Evolutionary conservation across 2,113 vertebrate genomes (phyloP), one percentile per base, ranked within the genome.

Genomic region (Agapornis roseicollis): DNA sequence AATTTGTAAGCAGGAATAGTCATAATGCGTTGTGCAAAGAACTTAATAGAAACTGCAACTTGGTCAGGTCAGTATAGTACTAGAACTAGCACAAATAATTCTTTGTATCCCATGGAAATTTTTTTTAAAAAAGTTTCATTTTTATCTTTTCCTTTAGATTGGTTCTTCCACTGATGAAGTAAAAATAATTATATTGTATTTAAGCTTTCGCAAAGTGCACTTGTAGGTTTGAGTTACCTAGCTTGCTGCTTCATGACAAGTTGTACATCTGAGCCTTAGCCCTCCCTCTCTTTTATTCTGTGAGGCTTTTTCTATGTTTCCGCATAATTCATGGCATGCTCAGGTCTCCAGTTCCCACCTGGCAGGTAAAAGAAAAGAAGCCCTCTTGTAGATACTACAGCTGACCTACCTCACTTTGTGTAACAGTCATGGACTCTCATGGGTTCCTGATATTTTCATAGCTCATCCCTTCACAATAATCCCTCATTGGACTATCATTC

Each of bases 201-300:
- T 85, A 94, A 89, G 58, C 91, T 96, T 94, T 94, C 68, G 90
- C 88, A 85, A 93, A 88, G 66, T n/a, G 17, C 31, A 58, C 13
- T 61, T 20, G 4, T n/a, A 85, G 46, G 69, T 89, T 87, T 82
- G 27, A 80, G n/a, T 88, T 95, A 70, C 58, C 37, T 80, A 88
- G 12, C n/a, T 80, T 70, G 18, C 50, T 65, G 69, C 58, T 58
- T 89, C 29, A 18, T 65, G 44, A 69, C 74, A 89, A 72, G 13
- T n/a, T 27, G 22, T 17, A 52, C 17, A 8, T 31, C 49, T 88
- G 63, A 95, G 80, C 76, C 81, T 81, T 68, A 87, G 81, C 33
- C 31, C 22, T 80, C n/a, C n/a, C 27, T 83, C 39, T 68, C 18
- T 74, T 58, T 68, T 23, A 41, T 49, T 92, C n/a, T 52, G 11